phyloP scores from a whole-genome alignment of 2,888 invertebrate genomes.

The Alitta virens region DNA sequence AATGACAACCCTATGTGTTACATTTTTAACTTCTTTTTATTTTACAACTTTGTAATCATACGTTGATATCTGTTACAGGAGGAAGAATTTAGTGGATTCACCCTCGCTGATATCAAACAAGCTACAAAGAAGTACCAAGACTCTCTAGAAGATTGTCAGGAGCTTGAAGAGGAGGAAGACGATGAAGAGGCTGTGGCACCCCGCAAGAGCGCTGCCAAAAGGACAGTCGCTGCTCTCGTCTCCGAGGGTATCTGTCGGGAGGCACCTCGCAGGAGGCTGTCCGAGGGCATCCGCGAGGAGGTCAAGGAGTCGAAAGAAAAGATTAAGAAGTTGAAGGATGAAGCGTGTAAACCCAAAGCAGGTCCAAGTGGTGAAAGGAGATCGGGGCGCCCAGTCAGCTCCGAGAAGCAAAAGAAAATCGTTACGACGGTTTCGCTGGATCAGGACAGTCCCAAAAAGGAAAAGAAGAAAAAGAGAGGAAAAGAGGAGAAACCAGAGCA shows the following conservation, averaged over 20 bases:
- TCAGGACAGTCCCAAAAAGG: neutral
- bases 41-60: no score
- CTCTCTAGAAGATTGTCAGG: neutral
- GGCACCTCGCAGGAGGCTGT: slow-evolving; percentile 1
- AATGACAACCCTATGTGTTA: no score
- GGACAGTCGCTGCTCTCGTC: neutral
- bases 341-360: neutral
- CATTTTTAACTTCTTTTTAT: no score
- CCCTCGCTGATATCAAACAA: slow-evolving; percentile 32
- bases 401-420: no score
- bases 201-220: neutral
- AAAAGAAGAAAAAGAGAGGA: neutral
- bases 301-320: neutral
- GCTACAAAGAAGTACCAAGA: slow-evolving; percentile 24
- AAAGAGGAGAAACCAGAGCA: neutral
- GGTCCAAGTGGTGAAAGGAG: slow-evolving; percentile 6
- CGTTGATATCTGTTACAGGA: no score
- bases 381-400: no score
- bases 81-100: slow-evolving; percentile 49
- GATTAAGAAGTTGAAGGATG: neutral
- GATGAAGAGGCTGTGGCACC: no score
- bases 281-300: neutral
- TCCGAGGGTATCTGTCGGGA: neutral
- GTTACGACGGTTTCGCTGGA: no score
- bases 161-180: no score